phyloP scores from a whole-genome alignment of 2,797 vertebrate genomes.

The Salarias fasciatus region DNA sequence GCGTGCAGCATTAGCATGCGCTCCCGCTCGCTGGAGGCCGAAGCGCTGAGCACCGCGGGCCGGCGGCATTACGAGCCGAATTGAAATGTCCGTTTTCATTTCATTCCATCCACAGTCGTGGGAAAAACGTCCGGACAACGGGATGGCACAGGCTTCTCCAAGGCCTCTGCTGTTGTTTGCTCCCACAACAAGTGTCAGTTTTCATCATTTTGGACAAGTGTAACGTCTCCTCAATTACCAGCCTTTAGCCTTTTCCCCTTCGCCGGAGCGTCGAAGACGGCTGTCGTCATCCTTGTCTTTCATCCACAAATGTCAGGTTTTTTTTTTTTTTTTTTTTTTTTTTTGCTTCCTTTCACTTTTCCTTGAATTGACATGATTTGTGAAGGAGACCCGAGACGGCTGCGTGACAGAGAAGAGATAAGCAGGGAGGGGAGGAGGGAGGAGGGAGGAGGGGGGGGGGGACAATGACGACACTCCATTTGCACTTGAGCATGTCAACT shows the following conservation, averaged over 20 bases:
- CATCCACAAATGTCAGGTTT: conserved; percentile 23
- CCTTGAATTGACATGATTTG: conserved; percentile 11
- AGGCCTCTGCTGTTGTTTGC: conserved; percentile 38
- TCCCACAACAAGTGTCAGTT: conserved; percentile 52
- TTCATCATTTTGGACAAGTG: conserved; percentile 54
- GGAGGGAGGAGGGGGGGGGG: not conserved
- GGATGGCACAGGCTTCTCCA: conserved; percentile 43
- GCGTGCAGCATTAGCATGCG: conserved; percentile 58
- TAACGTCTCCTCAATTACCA: conserved; percentile 12
- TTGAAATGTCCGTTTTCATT: conserved; percentile 59
- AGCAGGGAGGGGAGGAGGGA: not conserved
- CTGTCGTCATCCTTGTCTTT: conserved; percentile 8
- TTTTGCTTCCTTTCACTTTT: no score
- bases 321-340: not conserved
- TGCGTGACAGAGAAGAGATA: conserved; percentile 8
- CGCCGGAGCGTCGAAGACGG: conserved; percentile 3
- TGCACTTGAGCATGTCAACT: conserved; percentile 23
- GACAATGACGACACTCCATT: conserved; percentile 21
- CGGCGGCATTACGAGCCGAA: conserved; percentile 30
- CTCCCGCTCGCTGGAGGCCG: conserved; percentile 37
- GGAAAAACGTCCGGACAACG: conserved; percentile 39
- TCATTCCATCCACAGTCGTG: conserved; percentile 36
- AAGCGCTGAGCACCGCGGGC: conserved; percentile 22
- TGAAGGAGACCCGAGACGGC: conserved; percentile 10
- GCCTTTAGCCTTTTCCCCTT: not conserved